Evolutionary conservation across 2,888 invertebrate species (phyloP), one percentile per base, ranked within the genome.

Genomic region (Petrophora chlorosata): DNA sequence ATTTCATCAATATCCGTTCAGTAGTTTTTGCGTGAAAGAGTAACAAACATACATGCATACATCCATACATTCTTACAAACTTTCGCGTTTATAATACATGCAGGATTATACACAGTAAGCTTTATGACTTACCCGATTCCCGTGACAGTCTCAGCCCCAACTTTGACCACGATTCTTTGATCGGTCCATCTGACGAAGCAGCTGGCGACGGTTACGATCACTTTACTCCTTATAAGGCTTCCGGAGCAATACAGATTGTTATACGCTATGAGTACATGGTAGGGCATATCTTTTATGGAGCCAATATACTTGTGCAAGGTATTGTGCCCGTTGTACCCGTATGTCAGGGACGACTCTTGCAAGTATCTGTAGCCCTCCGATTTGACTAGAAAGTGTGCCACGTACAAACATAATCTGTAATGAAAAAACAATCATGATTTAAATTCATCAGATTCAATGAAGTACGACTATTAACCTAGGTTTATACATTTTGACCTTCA

Each of bases 211-310:
- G 85, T 85, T 1, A 85, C 36, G 0, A 81, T 80, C 2, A 78
- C 67, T 38, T 63, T 73, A 50, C 85, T 86, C 15, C 67, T 57
- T 23, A 86, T 61, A 25, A 89, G 54, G 17, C 67, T 63, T 0
- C 87, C 89, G 1, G 89, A 87, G 51, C 89, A 89, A 60, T 74
- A 88, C 25, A 70, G 52, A 4, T 50, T 66, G 3, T 58, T 65
- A 40, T 81, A 82, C 8, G 78, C 79, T 7, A 88, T 70, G 5
- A 87, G 63, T 3, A 73, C 77, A 34, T 86, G 85, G 46, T 77
- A 70, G 0, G 85, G 86, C 0, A 74, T 35, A 0, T 71, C 65
- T n/a, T 15, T 26, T 4, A 71, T 56, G 0, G 46, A 23, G 0
- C 58, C 51, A 0, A 40, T 32, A 26, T 64, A 63, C 9, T 63